phyloP scores from a whole-genome alignment of 2,797 vertebrate species.

The Pseudochirops corinnae region DNA sequence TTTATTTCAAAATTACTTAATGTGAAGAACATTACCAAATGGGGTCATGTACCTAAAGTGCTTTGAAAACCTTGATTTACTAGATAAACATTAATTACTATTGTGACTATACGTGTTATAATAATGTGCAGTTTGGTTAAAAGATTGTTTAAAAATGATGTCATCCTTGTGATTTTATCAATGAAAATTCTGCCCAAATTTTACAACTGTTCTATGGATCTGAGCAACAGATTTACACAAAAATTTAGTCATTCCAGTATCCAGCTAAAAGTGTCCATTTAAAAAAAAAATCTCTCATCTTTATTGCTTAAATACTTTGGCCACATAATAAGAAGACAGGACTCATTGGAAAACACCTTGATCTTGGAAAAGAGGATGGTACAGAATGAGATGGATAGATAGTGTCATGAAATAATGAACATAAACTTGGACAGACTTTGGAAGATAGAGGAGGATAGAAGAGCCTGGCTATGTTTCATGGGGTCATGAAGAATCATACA shows the following conservation, averaged over 20 bases:
- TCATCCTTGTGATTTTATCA: neutral
- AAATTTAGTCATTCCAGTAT: neutral
- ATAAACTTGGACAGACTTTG: neutral
- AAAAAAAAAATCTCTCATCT: neutral
- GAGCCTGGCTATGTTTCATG: neutral
- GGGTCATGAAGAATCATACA: neutral
- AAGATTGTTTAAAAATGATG: neutral
- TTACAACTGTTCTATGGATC: neutral
- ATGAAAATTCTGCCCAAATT: neutral
- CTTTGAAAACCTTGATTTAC: neutral
- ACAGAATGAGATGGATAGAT: neutral
- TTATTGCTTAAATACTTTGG: neutral
- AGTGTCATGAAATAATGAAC: neutral
- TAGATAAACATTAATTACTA: neutral
- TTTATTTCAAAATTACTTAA: neutral
- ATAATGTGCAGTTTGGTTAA: neutral
- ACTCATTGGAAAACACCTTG: neutral
- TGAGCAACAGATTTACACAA: neutral
- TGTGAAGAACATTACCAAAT: neutral
- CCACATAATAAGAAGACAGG: neutral
- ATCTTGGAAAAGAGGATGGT: neutral
- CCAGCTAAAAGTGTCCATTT: neutral
- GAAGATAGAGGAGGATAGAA: neutral
- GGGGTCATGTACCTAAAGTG: neutral
- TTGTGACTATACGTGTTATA: neutral